Base-by-base conservation (phyloP, 2,888 invertebrate genomes). In the Drosophila testacea region DNA sequence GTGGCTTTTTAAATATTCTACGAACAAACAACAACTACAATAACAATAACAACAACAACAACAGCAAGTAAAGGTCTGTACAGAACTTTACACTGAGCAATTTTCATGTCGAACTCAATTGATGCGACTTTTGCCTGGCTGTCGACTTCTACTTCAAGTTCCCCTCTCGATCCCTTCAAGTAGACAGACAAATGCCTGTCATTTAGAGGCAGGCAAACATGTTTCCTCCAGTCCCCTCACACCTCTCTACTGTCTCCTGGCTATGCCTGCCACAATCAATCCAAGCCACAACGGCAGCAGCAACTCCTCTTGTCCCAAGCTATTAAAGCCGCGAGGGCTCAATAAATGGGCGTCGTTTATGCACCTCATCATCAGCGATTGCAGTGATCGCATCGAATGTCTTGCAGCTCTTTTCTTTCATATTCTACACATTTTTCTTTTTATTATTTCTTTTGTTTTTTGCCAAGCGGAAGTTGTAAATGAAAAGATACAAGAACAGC, bases 321-420 rank as follows among this genome's bases (percentile, higher is more conserved):
- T 73, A 83, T 88, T 83, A 79, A 68, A 76, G 73, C 86, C 86
- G 81, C 86, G 69, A 88, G 88, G 88, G 85, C 86, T 76, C 81
- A 83, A 89, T 83, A 86, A 86, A 86, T 88, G 85, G 89, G 89
- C 85, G 85, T 88, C 89, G 89, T 83, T 85, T 89, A 89, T 89
- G 89, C 89, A 89, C 88, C 89, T 85, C 82, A 76, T 86, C 83
- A 84, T 84, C 87, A 74, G 89, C 80, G 88, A 87, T 84, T 84
- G 83, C 87, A 74, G 61, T 73, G 82, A 83, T 88, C 89, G 83
- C 63, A 76, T 79, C 70, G 79, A 59, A 65, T 75, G 64, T 65
- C 68, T 78, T 62, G 56, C 60, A 79, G 75, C 55, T 69, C 66
- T 52, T 65, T 61, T 60, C 41, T 48, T 42, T 46, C 27, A 10